Evolutionary conservation across 64 coral and sea anemone species (phyloP).

Genomic region (Platygyra sinensis): DNA sequence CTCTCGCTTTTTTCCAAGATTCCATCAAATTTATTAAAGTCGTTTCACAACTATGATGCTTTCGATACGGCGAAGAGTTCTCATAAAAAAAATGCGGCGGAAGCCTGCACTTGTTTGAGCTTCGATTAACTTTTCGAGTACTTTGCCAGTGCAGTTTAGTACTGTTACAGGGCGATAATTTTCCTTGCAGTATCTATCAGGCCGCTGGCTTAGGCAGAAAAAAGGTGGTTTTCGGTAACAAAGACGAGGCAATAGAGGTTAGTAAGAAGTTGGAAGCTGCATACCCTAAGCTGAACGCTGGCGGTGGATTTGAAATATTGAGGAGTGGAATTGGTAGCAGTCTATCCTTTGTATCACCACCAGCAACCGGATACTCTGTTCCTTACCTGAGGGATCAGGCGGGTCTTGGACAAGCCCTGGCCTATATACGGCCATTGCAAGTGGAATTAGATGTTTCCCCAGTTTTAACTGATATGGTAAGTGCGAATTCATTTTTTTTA

Average conservation of each 20-base stretch:
- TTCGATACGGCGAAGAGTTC: too few relatives aligned
- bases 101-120: too few relatives aligned
- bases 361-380: background rate
- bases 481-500: too few relatives aligned
- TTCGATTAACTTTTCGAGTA: too few relatives aligned
- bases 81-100: too few relatives aligned
- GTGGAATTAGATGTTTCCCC: background rate
- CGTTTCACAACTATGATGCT: too few relatives aligned
- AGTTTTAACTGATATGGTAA: too few relatives aligned
- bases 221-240: slow-evolving; percentile 36
- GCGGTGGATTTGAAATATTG: slow-evolving; percentile 46
- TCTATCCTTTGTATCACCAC: background rate
- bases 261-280: slow-evolving; percentile 15
- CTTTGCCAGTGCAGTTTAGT: too few relatives aligned
- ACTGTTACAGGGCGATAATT: too few relatives aligned
- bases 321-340: background rate
- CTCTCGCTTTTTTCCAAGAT: too few relatives aligned
- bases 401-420: slow-evolving; percentile 41
- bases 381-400: background rate
- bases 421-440: slow-evolving; percentile 25
- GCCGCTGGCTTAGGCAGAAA: slow-evolving; percentile 29
- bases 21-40: too few relatives aligned
- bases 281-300: slow-evolving; percentile 37
- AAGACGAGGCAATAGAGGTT: slow-evolving; percentile 2
- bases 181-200: too few relatives aligned